Percentiles rank a stretch among this genome's conserved stretches.
phyloP scores from a whole-genome alignment of 2,888 invertebrate genomes.

The Lycocerus yunnanus region DNA sequence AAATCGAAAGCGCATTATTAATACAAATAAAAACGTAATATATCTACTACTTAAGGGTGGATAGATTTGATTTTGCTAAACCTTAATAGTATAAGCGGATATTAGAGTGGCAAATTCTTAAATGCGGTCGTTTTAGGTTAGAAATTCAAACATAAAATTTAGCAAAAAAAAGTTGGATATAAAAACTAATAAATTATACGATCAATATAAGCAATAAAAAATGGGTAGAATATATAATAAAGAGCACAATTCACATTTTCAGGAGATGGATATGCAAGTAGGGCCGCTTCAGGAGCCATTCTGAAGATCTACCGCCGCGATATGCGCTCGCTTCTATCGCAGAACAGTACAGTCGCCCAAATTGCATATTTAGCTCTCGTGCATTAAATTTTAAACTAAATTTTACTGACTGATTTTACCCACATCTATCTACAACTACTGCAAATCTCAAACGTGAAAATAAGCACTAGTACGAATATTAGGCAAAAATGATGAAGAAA shows the following conservation, averaged over 20 bases:
- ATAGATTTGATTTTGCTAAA: conserved; percentile 1
- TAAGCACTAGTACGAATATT: conserved; percentile 29
- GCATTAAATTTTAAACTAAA: conserved; percentile 4
- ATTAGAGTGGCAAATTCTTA: background rate
- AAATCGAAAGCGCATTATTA: background rate
- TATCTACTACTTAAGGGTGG: background rate
- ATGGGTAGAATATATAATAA: conserved; percentile 44
- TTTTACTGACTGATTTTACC: conserved; percentile 15
- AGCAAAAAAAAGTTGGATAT: conserved; percentile 11
- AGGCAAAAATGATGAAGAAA: conserved; percentile 30
- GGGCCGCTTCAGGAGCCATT: conserved; percentile 41
- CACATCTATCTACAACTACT: conserved; percentile 32
- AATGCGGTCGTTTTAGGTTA: background rate
- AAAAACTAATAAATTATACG: conserved; percentile 39
- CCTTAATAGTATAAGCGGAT: background rate
- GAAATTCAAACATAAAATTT: background rate
- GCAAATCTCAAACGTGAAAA: conserved; percentile 34
- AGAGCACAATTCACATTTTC: conserved; percentile 41
- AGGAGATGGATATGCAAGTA: conserved; percentile 41
- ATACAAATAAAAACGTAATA: background rate
- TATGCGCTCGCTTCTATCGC: conserved; percentile 34
- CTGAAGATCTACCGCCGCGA: conserved; percentile 42
- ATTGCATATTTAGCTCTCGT: conserved; percentile 5
- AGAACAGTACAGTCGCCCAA: conserved; percentile 26
- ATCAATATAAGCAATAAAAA: conserved; percentile 43